Evolutionary conservation across 2,888 invertebrate species (phyloP), one percentile per base, ranked within the genome.

Genomic region (Melolontha melolontha): DNA sequence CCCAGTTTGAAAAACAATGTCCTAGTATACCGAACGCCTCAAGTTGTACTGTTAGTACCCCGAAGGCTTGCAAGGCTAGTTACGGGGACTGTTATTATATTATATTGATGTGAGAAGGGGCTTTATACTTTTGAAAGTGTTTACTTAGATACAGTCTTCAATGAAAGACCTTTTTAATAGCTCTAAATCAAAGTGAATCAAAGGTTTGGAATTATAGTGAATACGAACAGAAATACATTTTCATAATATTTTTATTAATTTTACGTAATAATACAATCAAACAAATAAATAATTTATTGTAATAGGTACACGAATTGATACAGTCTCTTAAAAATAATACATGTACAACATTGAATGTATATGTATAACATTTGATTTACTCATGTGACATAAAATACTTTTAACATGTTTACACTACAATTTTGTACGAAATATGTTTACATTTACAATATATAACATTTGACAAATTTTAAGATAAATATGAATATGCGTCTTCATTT

Each of bases 301-400:
- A 59, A 29, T 44, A 44, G 44, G 44, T 57, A 14, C 44, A 44
- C 44, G 29, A 44, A 59, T 59, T 29, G 42, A 59, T 44, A 59
- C 59, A 59, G 59, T 59, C 59, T 59, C 59, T 44, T 59, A 59
- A 29, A 59, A 59, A 29, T 59, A 59, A 59, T 44, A 59, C 59
- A 59, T 44, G 17, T 40, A 59, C 27, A 27, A 59, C 59, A 44
- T 41, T 22, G 8, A 55, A 27, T 14, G 10, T 44, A 54, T 34
- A 59, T 57, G 22, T 44, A 29, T 59, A 22, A 27, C 29, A 44
- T 29, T 11, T 8, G 17, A 42, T 47, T 8, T 59, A 27, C 17
- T 12, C 17, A 59, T n/a, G n/a, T 57, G 57, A 57, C 44, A 59
- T 12, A 59, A 44, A 59, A 44, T 14, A 55, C 55, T 8, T 59